Evolutionary conservation across 2,797 vertebrate species (phyloP).

Genomic region (Spinibarbus caldwelli): DNA sequence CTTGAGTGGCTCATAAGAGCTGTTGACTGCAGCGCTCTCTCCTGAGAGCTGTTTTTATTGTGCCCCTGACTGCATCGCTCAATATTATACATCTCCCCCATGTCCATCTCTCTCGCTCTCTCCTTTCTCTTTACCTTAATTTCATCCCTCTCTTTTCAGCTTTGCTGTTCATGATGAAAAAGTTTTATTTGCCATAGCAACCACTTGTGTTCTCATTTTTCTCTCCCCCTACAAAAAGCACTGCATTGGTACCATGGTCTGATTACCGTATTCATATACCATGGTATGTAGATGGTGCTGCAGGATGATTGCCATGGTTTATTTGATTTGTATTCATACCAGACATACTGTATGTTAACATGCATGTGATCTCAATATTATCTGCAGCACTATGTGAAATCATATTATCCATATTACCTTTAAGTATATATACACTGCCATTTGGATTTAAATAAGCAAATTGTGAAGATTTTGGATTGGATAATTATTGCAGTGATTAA

Average conservation of each 20-base stretch:
- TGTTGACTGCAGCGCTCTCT: slow-evolving; percentile 26
- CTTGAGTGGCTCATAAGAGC: slow-evolving; percentile 43
- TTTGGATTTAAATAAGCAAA: too few species aligned
- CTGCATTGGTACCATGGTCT: neutral
- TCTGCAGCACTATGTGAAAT: neutral
- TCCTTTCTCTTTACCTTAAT: slow-evolving; percentile 37
- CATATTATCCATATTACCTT: neutral
- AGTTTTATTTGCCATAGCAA: slow-evolving; percentile 63
- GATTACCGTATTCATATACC: neutral
- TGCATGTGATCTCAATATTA: neutral
- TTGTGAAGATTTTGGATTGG: neutral
- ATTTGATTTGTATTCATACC: neutral
- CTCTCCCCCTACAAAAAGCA: neutral
- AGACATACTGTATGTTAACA: neutral
- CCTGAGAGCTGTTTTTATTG: slow-evolving; percentile 38
- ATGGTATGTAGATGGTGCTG: neutral
- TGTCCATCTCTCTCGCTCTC: slow-evolving; percentile 25
- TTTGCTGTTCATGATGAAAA: slow-evolving; percentile 52
- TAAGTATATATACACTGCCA: neutral
- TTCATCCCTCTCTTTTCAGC: slow-evolving; percentile 38
- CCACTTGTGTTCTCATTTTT: slow-evolving; percentile 39
- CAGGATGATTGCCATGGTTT: neutral
- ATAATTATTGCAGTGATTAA: neutral
- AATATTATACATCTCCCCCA: slow-evolving; percentile 31
- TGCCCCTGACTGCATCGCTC: slow-evolving; percentile 36